phyloP scores from a whole-genome alignment of 2,797 vertebrate genomes.

The Todus mexicanus region DNA sequence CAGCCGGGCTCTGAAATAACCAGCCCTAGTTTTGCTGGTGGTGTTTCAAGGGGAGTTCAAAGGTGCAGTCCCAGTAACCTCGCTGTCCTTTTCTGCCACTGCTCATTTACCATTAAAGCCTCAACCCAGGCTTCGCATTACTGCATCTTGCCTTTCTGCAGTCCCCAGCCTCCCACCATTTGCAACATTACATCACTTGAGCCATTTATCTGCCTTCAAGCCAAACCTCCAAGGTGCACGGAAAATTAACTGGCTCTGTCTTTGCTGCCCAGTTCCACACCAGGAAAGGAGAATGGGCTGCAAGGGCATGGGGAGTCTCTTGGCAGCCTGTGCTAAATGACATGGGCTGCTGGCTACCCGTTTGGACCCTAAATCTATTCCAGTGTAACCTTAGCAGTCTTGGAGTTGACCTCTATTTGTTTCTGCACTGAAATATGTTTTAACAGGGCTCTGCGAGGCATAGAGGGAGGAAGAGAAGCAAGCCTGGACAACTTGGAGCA shows the following conservation, averaged over 20 bases:
- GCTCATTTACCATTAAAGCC: not conserved
- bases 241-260: not conserved
- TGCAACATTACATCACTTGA: not conserved
- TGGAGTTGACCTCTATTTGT: not conserved
- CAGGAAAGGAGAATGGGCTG: accelerated
- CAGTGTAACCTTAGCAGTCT: not conserved
- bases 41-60: not conserved
- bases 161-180: not conserved
- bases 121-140: accelerated
- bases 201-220: not conserved
- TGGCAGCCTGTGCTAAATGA: not conserved
- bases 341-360: not conserved
- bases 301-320: not conserved
- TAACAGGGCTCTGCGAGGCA: not conserved
- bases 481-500: not conserved
- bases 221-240: not conserved
- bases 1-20: not conserved
- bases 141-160: not conserved
- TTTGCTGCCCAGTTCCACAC: not conserved
- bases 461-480: not conserved
- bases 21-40: not conserved
- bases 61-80: not conserved
- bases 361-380: not conserved
- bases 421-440: not conserved
- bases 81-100: not conserved